Percentiles rank a stretch among this genome's conserved stretches.
These are phyloP conservation scores for Ascidia mentula DNA, from an alignment of 23 tunicate genomes.

Conservation along the genomic window DNA sequence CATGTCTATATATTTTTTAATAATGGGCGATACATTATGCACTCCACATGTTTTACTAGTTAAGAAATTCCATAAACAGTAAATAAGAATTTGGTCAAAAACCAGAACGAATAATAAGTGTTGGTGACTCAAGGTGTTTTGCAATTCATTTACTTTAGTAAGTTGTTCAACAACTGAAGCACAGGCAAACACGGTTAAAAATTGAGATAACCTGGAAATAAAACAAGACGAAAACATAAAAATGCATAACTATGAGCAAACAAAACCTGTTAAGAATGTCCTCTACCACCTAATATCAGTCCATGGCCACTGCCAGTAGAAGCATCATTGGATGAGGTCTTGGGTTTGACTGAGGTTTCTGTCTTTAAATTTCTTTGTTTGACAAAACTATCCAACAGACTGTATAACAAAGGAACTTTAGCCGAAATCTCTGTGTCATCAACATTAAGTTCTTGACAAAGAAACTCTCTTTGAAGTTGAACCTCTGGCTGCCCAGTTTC, in stretches of 20 bases:
- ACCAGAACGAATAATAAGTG: too few species aligned
- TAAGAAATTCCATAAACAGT: neutral
- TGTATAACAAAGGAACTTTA: conserved; percentile 75
- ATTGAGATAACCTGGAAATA: too few species aligned
- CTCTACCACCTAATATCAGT: neutral
- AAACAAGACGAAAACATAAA: neutral
- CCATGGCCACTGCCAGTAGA: neutral
- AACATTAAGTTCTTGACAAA: conserved; percentile 84
- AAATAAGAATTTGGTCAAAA: too few species aligned
- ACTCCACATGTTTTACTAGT: neutral
- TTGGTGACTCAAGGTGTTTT: too few species aligned
- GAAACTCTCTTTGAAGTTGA: conserved; percentile 68
- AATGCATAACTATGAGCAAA: neutral
- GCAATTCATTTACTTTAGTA: too few species aligned
- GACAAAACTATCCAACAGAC: conserved; percentile 43
- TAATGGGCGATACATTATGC: too few species aligned
- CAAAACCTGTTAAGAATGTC: neutral
- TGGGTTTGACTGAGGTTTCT: neutral
- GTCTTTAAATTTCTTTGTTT: neutral
- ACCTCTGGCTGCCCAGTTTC: conserved; percentile 86
- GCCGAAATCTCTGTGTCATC: conserved; percentile 30
- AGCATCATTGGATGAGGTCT: neutral
- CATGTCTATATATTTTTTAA: too few species aligned
- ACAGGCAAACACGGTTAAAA: too few species aligned
- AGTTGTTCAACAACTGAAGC: too few species aligned